These are phyloP conservation scores for Drosophila quadrilineata DNA, from an alignment of 1,140 invertebrate genomes.

Conservation along the genomic window DNA sequence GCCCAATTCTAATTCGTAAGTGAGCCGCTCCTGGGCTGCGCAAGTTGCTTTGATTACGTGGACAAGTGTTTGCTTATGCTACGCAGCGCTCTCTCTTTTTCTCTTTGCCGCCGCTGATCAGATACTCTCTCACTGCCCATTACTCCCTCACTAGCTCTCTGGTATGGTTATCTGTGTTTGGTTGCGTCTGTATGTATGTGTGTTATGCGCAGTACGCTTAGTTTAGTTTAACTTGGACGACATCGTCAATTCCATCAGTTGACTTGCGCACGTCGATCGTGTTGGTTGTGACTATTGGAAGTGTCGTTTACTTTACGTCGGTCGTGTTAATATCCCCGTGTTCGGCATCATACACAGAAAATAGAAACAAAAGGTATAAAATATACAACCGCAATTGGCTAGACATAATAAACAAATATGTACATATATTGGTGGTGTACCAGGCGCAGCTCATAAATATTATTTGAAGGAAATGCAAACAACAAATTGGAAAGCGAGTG, in stretches of 20 bases:
- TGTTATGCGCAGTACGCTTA: not conserved
- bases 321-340: conserved; percentile 49
- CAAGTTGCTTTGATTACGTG: conserved; percentile 62
- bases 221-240: conserved; percentile 25
- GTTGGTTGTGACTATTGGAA: conserved; percentile 30
- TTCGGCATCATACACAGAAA: conserved; percentile 20
- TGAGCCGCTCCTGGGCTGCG: conserved; percentile 37
- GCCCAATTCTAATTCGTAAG: conserved; percentile 1
- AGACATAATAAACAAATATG: conserved; percentile 20
- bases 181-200: not conserved
- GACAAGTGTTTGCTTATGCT: conserved; percentile 47
- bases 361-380: conserved; percentile 34
- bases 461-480: conserved; percentile 41
- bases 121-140: too few relatives aligned
- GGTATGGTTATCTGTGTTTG: not conserved
- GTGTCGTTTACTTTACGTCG: conserved; percentile 14
- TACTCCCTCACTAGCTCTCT: too few relatives aligned
- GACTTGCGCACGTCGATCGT: conserved; percentile 55
- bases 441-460: conserved; percentile 19
- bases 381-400: conserved; percentile 22
- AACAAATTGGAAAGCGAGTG: conserved; percentile 73
- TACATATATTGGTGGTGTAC: not conserved
- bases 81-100: not conserved
- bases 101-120: not conserved
- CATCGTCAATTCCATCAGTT: conserved; percentile 43